Evolutionary conservation across 2,113 vertebrate genomes (phyloP).

Genomic region (Gallinago media): DNA sequence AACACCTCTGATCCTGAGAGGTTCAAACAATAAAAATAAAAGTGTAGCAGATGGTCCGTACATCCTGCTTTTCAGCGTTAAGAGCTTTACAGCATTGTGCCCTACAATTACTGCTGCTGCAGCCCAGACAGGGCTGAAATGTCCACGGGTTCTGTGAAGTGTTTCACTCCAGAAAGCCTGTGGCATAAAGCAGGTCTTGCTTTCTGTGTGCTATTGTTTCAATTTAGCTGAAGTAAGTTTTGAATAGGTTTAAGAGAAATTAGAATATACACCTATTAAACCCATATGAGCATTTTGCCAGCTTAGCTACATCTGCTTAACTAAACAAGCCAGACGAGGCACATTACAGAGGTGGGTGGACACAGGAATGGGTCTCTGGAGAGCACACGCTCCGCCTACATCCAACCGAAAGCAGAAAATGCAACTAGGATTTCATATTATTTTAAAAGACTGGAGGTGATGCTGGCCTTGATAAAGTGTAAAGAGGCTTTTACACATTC

Average conservation of each 20-base stretch:
- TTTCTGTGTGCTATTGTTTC: neutral
- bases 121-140: neutral
- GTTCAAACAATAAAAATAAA: neutral
- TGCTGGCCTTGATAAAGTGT: neutral
- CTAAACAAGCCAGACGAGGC: neutral
- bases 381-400: fast-evolving
- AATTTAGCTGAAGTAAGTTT: neutral
- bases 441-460: neutral
- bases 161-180: neutral
- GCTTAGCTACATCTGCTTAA: neutral
- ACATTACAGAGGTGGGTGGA: fast-evolving
- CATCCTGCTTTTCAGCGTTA: neutral
- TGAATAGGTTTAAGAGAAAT: neutral
- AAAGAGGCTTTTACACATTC: neutral
- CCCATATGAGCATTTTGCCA: fast-evolving
- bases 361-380: neutral
- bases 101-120: neutral
- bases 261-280: neutral
- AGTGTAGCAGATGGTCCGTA: neutral
- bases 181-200: neutral
- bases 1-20: neutral
- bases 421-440: fast-evolving
- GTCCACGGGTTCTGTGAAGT: neutral
- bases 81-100: neutral
- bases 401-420: fast-evolving